Percentiles rank a stretch among this genome's conserved stretches.
Evolutionary conservation across 2,113 vertebrate species (phyloP).

Genomic region (Callithrix jacchus): DNA sequence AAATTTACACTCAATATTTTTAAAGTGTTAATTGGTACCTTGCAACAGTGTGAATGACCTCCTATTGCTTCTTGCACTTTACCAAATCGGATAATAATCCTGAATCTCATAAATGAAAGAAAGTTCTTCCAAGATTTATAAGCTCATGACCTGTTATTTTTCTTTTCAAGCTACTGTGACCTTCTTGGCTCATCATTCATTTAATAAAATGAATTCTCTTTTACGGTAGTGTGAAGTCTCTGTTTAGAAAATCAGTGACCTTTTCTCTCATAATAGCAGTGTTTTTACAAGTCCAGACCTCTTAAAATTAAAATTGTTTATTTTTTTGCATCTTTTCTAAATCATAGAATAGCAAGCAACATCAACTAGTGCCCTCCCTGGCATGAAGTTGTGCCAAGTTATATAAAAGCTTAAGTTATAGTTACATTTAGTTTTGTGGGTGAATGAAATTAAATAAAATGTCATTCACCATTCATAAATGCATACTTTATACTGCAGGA

Average conservation of each 20-base stretch:
- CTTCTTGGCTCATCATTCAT: slow-evolving; percentile 54
- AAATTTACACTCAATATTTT: not conserved
- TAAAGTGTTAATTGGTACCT: slow-evolving; percentile 37
- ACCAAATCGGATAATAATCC: not conserved
- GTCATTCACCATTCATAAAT: not conserved
- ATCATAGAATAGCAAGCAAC: not conserved
- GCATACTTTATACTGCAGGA: not conserved
- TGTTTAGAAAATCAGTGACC: slow-evolving; percentile 62
- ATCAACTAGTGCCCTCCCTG: not conserved
- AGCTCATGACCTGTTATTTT: slow-evolving; percentile 46
- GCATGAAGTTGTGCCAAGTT: not conserved
- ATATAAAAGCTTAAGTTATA: not conserved
- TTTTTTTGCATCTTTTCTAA: not conserved
- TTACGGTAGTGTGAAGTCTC: slow-evolving; percentile 37
- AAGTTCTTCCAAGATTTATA: slow-evolving; percentile 56
- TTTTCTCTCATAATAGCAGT: slow-evolving; percentile 52
- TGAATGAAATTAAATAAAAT: not conserved
- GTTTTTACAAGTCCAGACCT: slow-evolving; percentile 35
- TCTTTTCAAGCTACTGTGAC: slow-evolving; percentile 58
- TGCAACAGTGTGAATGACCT: not conserved
- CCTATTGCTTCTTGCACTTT: slow-evolving; percentile 15
- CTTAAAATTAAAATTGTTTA: slow-evolving; percentile 22
- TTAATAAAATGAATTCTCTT: slow-evolving; percentile 65
- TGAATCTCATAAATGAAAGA: slow-evolving; percentile 34
- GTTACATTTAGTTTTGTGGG: not conserved